These are phyloP conservation scores for Anolis apletophallus DNA, from an alignment of 2,797 vertebrate genomes.

Conservation along the genomic window DNA sequence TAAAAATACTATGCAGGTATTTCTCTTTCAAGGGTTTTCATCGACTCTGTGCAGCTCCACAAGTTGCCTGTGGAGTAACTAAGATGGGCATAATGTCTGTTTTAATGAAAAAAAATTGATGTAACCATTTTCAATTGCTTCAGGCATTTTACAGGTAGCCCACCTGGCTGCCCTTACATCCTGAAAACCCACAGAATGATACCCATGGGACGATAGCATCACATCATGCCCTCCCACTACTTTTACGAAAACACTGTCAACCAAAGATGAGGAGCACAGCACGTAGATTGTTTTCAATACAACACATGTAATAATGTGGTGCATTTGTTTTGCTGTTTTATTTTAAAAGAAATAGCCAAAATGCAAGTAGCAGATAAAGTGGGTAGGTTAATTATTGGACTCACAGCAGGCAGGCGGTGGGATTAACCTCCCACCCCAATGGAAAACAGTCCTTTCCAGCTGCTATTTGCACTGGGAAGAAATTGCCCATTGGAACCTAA, in stretches of 20 bases:
- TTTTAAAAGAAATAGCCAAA: not conserved
- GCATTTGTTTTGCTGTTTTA: no score
- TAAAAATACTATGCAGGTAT: not conserved
- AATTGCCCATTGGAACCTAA: not conserved
- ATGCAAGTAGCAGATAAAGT: not conserved
- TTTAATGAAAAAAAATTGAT: not conserved
- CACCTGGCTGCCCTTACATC: no score
- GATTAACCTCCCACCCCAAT: not conserved
- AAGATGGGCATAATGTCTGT: not conserved
- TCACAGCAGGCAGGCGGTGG: not conserved
- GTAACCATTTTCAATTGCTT: no score
- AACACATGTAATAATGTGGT: no score
- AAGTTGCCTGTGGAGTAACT: not conserved
- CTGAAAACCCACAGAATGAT: no score
- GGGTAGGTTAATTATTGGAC: not conserved
- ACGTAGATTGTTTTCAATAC: no score
- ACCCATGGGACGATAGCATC: no score
- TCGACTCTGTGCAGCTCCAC: no score
- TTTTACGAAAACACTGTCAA: no score
- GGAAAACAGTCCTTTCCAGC: not conserved
- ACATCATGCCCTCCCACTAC: no score
- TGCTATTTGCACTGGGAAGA: not conserved
- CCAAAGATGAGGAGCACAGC: no score
- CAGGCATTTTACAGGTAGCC: no score
- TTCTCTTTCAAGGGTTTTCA: not conserved